phyloP scores from a whole-genome alignment of 2,888 invertebrate species.

The Watsonalla cultraria region DNA sequence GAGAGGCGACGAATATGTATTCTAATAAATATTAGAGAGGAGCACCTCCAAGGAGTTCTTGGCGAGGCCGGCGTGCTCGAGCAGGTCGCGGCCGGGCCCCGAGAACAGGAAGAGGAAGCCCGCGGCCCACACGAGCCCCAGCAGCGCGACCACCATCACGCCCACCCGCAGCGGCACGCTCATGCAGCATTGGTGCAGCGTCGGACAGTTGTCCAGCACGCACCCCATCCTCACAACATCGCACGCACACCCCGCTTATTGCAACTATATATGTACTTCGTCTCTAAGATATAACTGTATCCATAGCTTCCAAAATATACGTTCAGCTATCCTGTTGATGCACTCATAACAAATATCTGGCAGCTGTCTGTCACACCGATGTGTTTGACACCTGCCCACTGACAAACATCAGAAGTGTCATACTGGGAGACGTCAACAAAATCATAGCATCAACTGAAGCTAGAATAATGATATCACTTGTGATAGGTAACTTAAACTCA shows the following conservation, averaged over 20 bases:
- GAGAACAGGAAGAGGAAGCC: constrained; percentile 22
- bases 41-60: constrained; percentile 6
- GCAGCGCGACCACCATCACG: constrained; percentile 14
- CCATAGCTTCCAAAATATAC: no score
- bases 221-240: constrained; percentile 24
- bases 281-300: no score
- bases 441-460: background rate
- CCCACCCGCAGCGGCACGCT: constrained; percentile 26
- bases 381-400: background rate
- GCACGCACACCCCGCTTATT: no score
- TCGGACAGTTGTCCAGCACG: constrained; percentile 32
- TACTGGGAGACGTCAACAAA: background rate
- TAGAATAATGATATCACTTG: no score
- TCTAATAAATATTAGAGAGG: background rate
- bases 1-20: no score
- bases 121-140: constrained; percentile 28
- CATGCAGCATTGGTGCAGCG: constrained; percentile 26
- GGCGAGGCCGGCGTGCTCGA: constrained; percentile 13
- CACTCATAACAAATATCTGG: no score
- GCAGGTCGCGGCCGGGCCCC: constrained; percentile 14
- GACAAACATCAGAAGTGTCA: background rate
- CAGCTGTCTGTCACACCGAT: no score
- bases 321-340: no score
- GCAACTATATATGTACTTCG: no score
- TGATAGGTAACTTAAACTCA: no score